Conservation (phyloP, 2,888 invertebrate species). For the Cerastis leucographa region DNA sequence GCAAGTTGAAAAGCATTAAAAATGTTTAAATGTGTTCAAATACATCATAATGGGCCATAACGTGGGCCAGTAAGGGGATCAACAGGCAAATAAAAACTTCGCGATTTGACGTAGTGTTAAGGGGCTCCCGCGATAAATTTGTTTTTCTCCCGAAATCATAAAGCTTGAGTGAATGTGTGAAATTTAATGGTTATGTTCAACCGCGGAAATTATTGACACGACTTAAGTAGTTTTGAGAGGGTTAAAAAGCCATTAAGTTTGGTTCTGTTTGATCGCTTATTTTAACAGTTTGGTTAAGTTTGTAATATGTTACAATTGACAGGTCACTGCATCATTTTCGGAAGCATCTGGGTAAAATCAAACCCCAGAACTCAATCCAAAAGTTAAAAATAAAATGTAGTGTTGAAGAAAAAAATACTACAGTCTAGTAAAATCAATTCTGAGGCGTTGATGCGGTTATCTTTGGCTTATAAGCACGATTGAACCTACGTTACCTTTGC, state of each 20-base stretch:
- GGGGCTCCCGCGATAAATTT: conserved; percentile 63
- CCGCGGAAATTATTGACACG: conserved; percentile 51
- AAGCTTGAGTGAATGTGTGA: conserved; percentile 57
- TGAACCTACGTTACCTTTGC: background rate
- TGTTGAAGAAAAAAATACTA: too few relatives aligned
- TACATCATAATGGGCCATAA: conserved; percentile 79
- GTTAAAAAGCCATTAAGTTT: conserved; percentile 25
- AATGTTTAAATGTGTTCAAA: conserved; percentile 72
- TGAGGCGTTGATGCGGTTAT: background rate
- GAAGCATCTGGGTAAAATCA: background rate
- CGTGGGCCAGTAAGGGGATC: conserved; percentile 76
- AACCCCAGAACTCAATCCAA: background rate
- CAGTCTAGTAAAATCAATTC: background rate
- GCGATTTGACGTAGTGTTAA: conserved; percentile 69
- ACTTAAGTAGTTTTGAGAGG: conserved; percentile 39
- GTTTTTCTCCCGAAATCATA: conserved; percentile 61
- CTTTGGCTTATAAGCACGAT: background rate
- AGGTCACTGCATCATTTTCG: background rate
- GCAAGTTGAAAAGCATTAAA: conserved; percentile 70
- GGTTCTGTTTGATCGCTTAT: background rate
- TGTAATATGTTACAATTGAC: background rate
- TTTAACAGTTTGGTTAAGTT: background rate
- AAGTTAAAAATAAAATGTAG: background rate
- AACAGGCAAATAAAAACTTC: conserved; percentile 86
- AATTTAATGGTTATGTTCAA: conserved; percentile 56